Conservation (phyloP, 2,888 invertebrate species). For the Azorinus chamasolen region DNA sequence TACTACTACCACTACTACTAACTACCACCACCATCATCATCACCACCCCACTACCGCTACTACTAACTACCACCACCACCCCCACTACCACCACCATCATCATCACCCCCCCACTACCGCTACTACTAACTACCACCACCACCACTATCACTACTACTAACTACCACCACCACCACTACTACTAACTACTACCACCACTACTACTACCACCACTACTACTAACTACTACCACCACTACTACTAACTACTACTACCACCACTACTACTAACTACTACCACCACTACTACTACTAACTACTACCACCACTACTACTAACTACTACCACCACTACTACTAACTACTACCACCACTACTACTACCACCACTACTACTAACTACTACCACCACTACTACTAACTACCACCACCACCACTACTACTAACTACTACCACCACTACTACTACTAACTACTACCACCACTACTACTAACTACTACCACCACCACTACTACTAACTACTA, state of each 20-base stretch:
- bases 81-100: conserved; percentile 7
- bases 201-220: conserved; percentile 4
- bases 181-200: conserved; percentile 1
- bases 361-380: neutral
- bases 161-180: neutral
- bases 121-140: conserved; percentile 18
- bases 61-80: neutral
- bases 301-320: neutral
- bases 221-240: neutral
- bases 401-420: conserved; percentile 16
- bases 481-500: conserved; percentile 4
- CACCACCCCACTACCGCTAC: no score
- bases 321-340: neutral
- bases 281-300: conserved; percentile 9
- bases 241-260: conserved; percentile 18
- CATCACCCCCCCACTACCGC: conserved; percentile 12
- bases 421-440: conserved; percentile 18
- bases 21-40: neutral
- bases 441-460: neutral
- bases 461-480: neutral
- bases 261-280: conserved; percentile 22
- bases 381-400: conserved; percentile 17
- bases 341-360: conserved; percentile 3
- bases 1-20: conserved; percentile 3
- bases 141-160: conserved; percentile 1